These are phyloP conservation scores for Parnassius orleans DNA, from an alignment of 2,888 invertebrate species.

Conservation along the genomic window DNA sequence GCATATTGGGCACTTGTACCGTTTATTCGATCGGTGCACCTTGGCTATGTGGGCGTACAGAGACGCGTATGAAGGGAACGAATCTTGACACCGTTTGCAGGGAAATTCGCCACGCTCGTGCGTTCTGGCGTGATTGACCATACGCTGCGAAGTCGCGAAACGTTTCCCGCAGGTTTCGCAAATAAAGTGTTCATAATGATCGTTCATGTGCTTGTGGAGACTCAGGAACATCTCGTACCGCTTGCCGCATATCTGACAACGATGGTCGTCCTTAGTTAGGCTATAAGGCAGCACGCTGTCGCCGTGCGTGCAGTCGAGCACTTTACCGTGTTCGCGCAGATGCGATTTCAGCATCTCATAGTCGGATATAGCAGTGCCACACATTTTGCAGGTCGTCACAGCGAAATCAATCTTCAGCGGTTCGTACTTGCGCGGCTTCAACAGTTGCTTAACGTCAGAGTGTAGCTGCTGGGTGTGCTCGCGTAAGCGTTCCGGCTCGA, in stretches of 20 bases:
- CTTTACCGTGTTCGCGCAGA: conserved; percentile 55
- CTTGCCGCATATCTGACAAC: conserved; percentile 68
- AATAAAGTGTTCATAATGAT: conserved; percentile 70
- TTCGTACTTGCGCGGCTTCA: conserved; percentile 68
- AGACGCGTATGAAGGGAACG: conserved; percentile 56
- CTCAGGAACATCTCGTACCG: conserved; percentile 70
- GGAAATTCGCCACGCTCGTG: conserved; percentile 65
- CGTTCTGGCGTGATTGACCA: conserved; percentile 66
- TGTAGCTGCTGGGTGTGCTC: conserved; percentile 59
- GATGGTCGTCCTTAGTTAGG: conserved; percentile 60
- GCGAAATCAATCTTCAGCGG: conserved; percentile 71
- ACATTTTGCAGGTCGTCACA: conserved; percentile 57
- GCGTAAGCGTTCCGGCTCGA: conserved; percentile 67
- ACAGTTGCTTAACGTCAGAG: conserved; percentile 45
- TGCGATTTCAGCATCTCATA: conserved; percentile 60
- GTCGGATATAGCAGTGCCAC: conserved; percentile 49
- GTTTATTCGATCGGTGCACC: conserved; percentile 62
- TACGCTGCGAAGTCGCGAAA: conserved; percentile 65
- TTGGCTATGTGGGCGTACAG: conserved; percentile 64
- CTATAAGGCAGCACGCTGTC: conserved; percentile 70
- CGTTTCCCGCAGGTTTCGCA: conserved; percentile 73
- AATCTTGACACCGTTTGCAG: conserved; percentile 64
- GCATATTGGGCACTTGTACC: conserved; percentile 73
- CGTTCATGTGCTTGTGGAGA: conserved; percentile 73
- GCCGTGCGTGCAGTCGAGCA: conserved; percentile 57